Conservation (phyloP, 2,888 invertebrate genomes). For the Macrophya alboannulata region DNA sequence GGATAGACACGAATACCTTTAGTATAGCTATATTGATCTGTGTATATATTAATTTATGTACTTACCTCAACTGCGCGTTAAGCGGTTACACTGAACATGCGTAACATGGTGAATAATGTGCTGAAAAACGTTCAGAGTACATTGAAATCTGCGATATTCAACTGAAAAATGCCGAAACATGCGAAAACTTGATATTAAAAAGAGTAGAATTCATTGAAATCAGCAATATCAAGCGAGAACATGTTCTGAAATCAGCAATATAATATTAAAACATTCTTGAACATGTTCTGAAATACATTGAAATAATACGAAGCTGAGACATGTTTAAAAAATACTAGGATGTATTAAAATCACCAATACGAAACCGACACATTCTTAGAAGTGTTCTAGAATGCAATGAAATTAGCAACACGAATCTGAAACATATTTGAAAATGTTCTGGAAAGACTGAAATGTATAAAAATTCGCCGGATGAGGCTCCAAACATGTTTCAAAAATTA, state of each 20-base stretch:
- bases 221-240: neutral
- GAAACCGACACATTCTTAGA: neutral
- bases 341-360: neutral
- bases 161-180: neutral
- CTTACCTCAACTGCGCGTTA: neutral
- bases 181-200: neutral
- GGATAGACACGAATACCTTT: neutral
- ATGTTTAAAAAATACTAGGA: neutral
- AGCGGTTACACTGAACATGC: neutral
- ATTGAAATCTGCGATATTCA: neutral
- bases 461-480: neutral
- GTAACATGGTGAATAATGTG: neutral
- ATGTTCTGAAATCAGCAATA: neutral
- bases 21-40: neutral
- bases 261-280: neutral
- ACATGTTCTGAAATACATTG: neutral
- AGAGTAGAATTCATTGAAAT: neutral
- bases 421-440: neutral
- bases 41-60: neutral
- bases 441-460: neutral
- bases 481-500: neutral
- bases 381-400: neutral
- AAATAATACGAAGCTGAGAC: neutral
- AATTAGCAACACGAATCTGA: neutral
- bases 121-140: neutral